These are phyloP conservation scores for Amphilophus citrinellus DNA, from an alignment of 2,113 vertebrate species.

Conservation along the genomic window DNA sequence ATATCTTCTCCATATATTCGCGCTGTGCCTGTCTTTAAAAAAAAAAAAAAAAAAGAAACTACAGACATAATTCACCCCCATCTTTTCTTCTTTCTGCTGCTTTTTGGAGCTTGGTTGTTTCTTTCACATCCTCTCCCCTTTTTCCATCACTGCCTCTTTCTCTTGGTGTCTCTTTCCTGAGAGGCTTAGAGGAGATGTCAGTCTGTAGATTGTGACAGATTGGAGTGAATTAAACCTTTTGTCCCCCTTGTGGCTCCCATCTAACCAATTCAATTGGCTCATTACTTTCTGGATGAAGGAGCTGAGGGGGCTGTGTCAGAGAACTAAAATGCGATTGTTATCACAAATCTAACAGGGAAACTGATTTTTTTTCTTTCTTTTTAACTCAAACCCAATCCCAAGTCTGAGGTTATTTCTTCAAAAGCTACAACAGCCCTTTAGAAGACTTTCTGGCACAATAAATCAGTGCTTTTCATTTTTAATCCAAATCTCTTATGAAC, in stretches of 20 bases:
- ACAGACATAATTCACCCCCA: background rate
- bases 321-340: slow-evolving; percentile 60
- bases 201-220: slow-evolving; percentile 71
- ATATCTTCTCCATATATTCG: slow-evolving; percentile 35
- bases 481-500: background rate
- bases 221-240: slow-evolving; percentile 69
- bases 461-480: slow-evolving; percentile 1
- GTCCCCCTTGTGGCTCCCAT: slow-evolving; percentile 68
- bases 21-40: background rate
- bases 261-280: slow-evolving; percentile 66
- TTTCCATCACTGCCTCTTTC: slow-evolving; percentile 37
- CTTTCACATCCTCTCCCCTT: slow-evolving; percentile 3
- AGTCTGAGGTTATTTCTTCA: slow-evolving; percentile 3
- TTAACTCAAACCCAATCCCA: slow-evolving; percentile 27
- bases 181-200: slow-evolving; percentile 57
- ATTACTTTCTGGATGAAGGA: slow-evolving; percentile 64
- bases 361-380: background rate
- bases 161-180: slow-evolving; percentile 29
- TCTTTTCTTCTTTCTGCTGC: slow-evolving; percentile 6
- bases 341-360: slow-evolving; percentile 54
- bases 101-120: slow-evolving; percentile 11
- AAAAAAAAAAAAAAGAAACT: background rate
- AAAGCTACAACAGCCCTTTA: background rate
- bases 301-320: slow-evolving; percentile 53
- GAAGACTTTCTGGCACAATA: background rate